Percentiles rank a stretch among this genome's conserved stretches.
Conservation (phyloP, 2,113 vertebrate genomes). For the Myanophis thanlyinensis region DNA sequence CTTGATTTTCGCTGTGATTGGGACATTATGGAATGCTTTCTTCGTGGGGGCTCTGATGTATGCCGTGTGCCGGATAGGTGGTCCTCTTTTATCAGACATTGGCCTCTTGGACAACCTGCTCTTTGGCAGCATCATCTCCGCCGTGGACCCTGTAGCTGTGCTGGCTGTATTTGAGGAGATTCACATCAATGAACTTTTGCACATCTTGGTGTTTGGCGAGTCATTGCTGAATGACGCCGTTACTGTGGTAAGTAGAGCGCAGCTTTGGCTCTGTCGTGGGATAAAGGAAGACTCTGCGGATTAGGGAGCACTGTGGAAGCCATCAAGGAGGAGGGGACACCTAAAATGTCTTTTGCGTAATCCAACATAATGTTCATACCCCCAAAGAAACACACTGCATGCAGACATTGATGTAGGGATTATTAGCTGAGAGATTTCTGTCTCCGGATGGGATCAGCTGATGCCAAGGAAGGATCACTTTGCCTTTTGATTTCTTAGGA, state of each 20-base stretch:
- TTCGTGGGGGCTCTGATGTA: conserved; percentile 89
- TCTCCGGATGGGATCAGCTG: neutral
- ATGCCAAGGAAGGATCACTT: neutral
- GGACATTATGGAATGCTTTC: conserved; percentile 95
- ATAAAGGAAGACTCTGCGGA: neutral
- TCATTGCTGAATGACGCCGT: conserved; percentile 96
- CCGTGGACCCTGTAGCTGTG: conserved; percentile 95
- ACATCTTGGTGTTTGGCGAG: conserved; percentile 97
- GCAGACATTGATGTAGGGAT: neutral
- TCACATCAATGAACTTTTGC: conserved; percentile 96
- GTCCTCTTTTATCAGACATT: conserved; percentile 63
- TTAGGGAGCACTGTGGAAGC: neutral
- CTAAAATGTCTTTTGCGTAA: neutral
- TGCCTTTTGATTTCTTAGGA: neutral
- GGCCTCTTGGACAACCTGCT: conserved; percentile 89
- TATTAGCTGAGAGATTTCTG: neutral
- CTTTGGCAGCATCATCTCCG: conserved; percentile 92
- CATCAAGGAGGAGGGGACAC: neutral
- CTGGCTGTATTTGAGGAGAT: conserved; percentile 98
- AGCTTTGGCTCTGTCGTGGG: neutral
- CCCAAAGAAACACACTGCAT: neutral
- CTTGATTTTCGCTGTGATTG: conserved; percentile 95
- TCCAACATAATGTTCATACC: neutral
- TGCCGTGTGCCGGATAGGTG: conserved; percentile 82
- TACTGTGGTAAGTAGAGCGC: conserved; percentile 83